A percentile compares a stretch with the other conserved stretches of the same genome.
phyloP scores from a whole-genome alignment of 30 jellyfish, hydroid and myxozoan genomes.

The Chrysaora quinquecirrha region DNA sequence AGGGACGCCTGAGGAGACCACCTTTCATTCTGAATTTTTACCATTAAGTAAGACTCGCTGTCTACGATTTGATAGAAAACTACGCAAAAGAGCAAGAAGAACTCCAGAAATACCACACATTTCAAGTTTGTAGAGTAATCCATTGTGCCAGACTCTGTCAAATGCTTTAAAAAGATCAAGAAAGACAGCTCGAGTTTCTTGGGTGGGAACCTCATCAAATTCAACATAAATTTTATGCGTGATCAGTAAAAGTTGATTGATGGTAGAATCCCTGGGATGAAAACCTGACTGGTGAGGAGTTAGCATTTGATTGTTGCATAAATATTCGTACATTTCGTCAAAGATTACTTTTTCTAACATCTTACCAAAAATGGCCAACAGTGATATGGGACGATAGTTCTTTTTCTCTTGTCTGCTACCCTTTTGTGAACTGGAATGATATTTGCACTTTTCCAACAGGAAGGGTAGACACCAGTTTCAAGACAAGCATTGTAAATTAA shows the following conservation, averaged over 20 bases:
- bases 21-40: slow-evolving; percentile 23
- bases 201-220: slow-evolving; percentile 2
- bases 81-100: no score
- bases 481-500: neutral
- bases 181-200: neutral
- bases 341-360: slow-evolving; percentile 46
- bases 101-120: slow-evolving; percentile 38
- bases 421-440: slow-evolving; percentile 37
- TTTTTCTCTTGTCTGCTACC: no score
- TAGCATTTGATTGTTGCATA: slow-evolving; percentile 32
- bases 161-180: no score
- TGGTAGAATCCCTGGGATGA: no score
- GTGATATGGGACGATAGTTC: neutral
- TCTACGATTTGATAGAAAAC: slow-evolving; percentile 28
- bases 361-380: slow-evolving; percentile 31
- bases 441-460: slow-evolving; percentile 27
- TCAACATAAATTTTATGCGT: neutral
- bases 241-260: no score
- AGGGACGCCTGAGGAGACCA: slow-evolving; percentile 44
- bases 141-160: no score
- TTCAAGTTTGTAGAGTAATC: slow-evolving; percentile 24
- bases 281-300: no score
- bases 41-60: slow-evolving; percentile 50
- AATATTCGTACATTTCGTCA: slow-evolving; percentile 22
- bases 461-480: slow-evolving; percentile 39